These are phyloP conservation scores for Falco columbarius DNA, from an alignment of 2,797 vertebrate genomes.

Conservation along the genomic window DNA sequence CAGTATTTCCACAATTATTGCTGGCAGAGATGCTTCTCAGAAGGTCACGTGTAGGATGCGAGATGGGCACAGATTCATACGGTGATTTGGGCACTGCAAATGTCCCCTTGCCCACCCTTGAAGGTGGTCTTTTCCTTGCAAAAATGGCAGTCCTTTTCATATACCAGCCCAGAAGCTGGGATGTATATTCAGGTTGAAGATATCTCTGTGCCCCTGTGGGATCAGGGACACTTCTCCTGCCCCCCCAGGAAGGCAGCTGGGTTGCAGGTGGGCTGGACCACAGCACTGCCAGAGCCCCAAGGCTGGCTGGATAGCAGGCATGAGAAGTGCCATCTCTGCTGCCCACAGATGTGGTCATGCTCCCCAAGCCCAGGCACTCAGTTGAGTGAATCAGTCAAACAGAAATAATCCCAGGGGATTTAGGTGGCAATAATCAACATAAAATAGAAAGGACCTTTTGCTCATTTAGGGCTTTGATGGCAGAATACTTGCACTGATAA, in stretches of 20 bases:
- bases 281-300: not conserved
- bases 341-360: accelerated
- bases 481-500: not conserved
- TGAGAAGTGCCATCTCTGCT: not conserved
- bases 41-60: not conserved
- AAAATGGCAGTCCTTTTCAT: accelerated
- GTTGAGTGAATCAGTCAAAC: not conserved
- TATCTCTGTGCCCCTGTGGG: accelerated
- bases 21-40: not conserved
- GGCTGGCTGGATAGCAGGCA: not conserved
- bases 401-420: not conserved
- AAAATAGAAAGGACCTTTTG: not conserved
- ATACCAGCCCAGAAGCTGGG: not conserved
- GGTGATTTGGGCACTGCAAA: not conserved
- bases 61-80: not conserved
- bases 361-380: not conserved
- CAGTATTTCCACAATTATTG: not conserved
- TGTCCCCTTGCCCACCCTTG: not conserved
- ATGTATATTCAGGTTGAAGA: not conserved
- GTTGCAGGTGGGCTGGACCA: accelerated
- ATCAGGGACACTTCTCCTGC: not conserved
- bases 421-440: not conserved
- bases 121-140: not conserved
- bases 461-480: not conserved
- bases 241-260: not conserved